phyloP scores from a whole-genome alignment of 2,888 invertebrate species.

The Caenorhabditis sp. region DNA sequence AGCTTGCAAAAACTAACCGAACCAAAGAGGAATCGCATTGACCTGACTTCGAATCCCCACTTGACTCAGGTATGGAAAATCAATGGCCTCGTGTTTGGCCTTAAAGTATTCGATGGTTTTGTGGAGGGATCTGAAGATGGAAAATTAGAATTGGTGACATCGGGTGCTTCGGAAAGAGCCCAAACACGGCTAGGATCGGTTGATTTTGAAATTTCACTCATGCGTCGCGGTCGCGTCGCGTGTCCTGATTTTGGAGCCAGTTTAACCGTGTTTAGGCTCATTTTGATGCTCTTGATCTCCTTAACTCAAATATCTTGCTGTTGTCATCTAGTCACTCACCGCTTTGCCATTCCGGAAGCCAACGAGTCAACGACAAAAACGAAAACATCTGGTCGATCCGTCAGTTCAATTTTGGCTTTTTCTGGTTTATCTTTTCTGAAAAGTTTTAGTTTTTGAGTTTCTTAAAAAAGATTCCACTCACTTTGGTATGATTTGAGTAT shows the following conservation, averaged over 20 bases:
- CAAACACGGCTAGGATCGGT: neutral
- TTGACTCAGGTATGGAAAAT: conserved; percentile 33
- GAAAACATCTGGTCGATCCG: conserved; percentile 1
- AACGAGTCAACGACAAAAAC: neutral
- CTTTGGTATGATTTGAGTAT: conserved; percentile 5
- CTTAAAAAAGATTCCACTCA: too few relatives aligned
- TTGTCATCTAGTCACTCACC: neutral
- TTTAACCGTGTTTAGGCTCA: neutral
- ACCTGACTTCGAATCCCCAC: conserved; percentile 68
- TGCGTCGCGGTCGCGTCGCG: conserved; percentile 5
- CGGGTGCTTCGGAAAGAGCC: neutral
- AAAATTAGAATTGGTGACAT: neutral
- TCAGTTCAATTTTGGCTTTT: neutral
- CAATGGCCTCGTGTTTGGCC: conserved; percentile 53
- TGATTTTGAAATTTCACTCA: neutral
- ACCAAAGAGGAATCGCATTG: conserved; percentile 68
- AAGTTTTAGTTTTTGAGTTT: too few relatives aligned
- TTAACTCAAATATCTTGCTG: neutral
- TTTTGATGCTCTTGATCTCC: neutral
- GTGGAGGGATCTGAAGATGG: conserved; percentile 24
- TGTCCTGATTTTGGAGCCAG: neutral
- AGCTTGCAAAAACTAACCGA: conserved; percentile 43
- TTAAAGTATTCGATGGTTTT: conserved; percentile 46
- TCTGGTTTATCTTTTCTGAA: neutral
- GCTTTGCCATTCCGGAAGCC: neutral